These are phyloP conservation scores for Brachypodius melanocephalos DNA, from an alignment of 2,113 vertebrate genomes.

Conservation along the genomic window DNA sequence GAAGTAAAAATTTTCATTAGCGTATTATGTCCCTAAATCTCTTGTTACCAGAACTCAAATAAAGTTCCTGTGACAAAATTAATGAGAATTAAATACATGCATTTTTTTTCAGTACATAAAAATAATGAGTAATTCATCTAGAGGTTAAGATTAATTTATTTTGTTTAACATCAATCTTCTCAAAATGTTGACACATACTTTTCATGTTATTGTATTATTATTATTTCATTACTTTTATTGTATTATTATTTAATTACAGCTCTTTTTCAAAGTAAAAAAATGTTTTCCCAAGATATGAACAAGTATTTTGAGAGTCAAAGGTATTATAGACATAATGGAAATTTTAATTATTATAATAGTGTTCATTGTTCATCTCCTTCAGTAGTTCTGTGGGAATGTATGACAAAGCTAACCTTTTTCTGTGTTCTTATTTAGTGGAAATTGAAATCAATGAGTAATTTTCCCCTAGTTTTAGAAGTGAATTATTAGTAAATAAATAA, in stretches of 20 bases:
- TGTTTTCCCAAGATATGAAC: not conserved
- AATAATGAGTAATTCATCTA: not conserved
- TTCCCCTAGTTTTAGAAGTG: not conserved
- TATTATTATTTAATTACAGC: not conserved
- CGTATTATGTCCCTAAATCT: not conserved
- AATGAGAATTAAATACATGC: fast-evolving
- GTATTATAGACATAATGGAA: not conserved
- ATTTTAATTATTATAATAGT: not conserved
- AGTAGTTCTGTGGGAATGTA: not conserved
- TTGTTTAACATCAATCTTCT: not conserved
- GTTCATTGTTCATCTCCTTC: not conserved
- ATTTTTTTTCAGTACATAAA: not conserved
- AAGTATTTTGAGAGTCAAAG: not conserved
- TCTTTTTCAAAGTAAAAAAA: not conserved
- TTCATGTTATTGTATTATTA: not conserved
- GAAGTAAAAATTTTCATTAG: not conserved
- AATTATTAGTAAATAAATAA: not conserved
- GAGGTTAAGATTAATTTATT: not conserved
- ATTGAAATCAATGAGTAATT: not conserved
- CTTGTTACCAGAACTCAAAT: not conserved
- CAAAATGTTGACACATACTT: not conserved
- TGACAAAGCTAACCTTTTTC: not conserved
- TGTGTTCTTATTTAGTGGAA: not conserved
- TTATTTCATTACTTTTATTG: no score
- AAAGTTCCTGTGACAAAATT: not conserved